Base-by-base conservation (phyloP, 2,888 invertebrate species). In the Lochmaea capreae region DNA sequence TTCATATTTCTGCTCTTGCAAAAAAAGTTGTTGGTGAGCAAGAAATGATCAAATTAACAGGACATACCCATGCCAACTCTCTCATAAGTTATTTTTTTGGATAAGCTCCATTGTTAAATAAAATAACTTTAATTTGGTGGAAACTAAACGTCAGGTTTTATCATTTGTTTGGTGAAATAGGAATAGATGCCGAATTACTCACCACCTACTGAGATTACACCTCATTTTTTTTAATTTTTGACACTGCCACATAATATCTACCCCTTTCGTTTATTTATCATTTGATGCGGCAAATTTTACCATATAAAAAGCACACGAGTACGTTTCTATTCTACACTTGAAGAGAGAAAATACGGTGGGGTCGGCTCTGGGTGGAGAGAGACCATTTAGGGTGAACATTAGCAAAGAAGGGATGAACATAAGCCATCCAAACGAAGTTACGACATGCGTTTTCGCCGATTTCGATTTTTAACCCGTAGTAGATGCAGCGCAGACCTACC, bases 351-450 rank as follows among this genome's bases (percentile, higher is more conserved):
- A 72, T 66, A 72, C 65, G 39, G 33, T 58, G 68, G 72, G 72
- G 72, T 68, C 66, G 65, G 77, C 67, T 63, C 76, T 71, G 83
- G 82, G 81, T 80, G 82, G 82, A 84, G 81, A 83, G 84, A 83
- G 83, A 83, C 76, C 81, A 78, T 77, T 78, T 76, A 75, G 76
- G 83, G 82, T 81, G 81, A 81, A 79, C 80, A 81, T 81, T 81
- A 79, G 82, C 81, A 78, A 83, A 82, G 83, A 82, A 85, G 84
- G 86, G 85, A 85, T 83, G 85, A 83, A 85, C 78, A 80, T 75
- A 79, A 78, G 78, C 75, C 79, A 81, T 81, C 76, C 78, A 78
- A 65, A 75, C 71, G 67, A 62, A 79, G 79, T 79, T 78, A 71
- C 76, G 84, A 82, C 81, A 58, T 83, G 84, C 85, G 83, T 81